phyloP scores from a whole-genome alignment of 2,888 invertebrate genomes.

The Philaethria dido region DNA sequence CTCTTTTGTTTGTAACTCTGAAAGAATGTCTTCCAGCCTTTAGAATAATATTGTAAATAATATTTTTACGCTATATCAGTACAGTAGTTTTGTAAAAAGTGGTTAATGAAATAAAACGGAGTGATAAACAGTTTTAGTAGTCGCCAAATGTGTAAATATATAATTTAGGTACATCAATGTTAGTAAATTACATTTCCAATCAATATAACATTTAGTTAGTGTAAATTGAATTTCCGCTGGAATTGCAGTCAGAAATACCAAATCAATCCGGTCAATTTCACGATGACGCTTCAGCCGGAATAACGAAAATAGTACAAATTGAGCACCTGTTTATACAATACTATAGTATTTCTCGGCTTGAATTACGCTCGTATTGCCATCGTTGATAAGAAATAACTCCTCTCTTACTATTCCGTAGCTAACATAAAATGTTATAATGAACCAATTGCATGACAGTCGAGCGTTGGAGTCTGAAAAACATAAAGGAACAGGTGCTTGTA shows the following conservation, averaged over 20 bases:
- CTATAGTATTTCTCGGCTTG: slow-evolving; percentile 12
- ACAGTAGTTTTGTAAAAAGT: too few species aligned
- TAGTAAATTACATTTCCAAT: slow-evolving; percentile 33
- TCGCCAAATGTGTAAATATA: not conserved
- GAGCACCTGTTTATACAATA: slow-evolving; percentile 33
- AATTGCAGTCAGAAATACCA: slow-evolving; percentile 71
- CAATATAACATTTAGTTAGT: slow-evolving; percentile 47
- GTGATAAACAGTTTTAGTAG: too few species aligned
- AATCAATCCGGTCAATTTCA: slow-evolving; percentile 69
- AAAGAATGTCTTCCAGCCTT: too few species aligned
- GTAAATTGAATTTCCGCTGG: slow-evolving; percentile 61
- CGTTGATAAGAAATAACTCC: slow-evolving; percentile 8
- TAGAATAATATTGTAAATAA: too few species aligned
- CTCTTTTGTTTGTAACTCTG: too few species aligned
- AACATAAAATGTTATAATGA: slow-evolving; percentile 41
- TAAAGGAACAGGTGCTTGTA: slow-evolving; percentile 12
- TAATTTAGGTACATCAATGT: not conserved
- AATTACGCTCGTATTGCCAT: slow-evolving; percentile 5
- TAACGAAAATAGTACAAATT: slow-evolving; percentile 51
- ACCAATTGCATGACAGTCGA: slow-evolving; percentile 37
- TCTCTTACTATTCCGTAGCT: slow-evolving; percentile 25
- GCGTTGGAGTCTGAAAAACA: slow-evolving; percentile 20
- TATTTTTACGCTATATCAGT: too few species aligned
- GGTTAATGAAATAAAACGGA: too few species aligned
- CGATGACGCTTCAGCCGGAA: slow-evolving; percentile 58